Base-by-base conservation (phyloP, 2,113 vertebrate genomes). In the Alaudala cheleensis region DNA sequence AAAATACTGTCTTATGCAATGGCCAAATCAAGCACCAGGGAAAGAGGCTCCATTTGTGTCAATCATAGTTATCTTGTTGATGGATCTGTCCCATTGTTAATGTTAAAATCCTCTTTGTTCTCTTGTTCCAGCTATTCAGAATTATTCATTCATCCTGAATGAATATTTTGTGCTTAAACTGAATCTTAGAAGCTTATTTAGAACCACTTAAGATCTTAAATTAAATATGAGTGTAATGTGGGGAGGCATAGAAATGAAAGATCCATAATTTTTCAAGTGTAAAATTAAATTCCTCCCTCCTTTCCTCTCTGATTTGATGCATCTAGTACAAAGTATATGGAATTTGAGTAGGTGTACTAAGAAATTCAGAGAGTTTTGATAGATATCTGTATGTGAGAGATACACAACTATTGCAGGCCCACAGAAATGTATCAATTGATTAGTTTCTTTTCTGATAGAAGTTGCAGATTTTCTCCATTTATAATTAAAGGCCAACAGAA, bases 131-230 rank as follows among this genome's bases (percentile, higher is more conserved):
- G 70, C 42, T 94, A 54, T 93, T 89, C 86, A 82, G 54, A 81
- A 92, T 69, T 54, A 40, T 86, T 90, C 22, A 73, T 93, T 95
- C 56, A 51, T 80, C 22, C 44, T 86, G 45, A 94, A 95, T 77
- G 25, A 89, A 87, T 91, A 82, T 82, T 88, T 95, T 92, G 58
- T 82, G 39, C 81, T 83, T 81, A 61, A 92, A 86, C 39, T 77
- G 45, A 92, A 86, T 91, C 26, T 89, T 87, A 82, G 70, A 42
- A 72, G 4, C 53, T 90, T 93, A 82, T 94, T 94, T 96, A 91
- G 79, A 76, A 77, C 42, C 49, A 89, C 66, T 81, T 62, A 90
- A 90, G 54, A 42, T 53, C 53, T 89, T 81, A 91, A 91, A 92
- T 89, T 89, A 90, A 89, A 85, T 85, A 81, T 49, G 45, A 85